Evolutionary conservation across 2,113 vertebrate genomes (phyloP).

Genomic region (Daubentonia madagascariensis): DNA sequence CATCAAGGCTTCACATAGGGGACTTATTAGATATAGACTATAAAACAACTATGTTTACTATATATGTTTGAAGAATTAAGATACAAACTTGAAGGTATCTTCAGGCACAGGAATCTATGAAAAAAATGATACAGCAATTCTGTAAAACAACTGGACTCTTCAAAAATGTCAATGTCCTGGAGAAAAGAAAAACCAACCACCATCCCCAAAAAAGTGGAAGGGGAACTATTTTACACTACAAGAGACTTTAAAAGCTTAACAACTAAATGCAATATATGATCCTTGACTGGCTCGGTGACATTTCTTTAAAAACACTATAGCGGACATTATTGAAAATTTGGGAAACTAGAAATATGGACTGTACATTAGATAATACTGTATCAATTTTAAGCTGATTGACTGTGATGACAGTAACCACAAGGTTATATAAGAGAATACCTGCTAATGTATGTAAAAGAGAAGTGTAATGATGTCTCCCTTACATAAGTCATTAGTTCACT

Average conservation of each 20-base stretch:
- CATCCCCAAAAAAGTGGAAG: background rate
- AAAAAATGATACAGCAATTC: conserved; percentile 5
- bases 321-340: background rate
- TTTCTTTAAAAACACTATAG: background rate
- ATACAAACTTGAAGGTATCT: background rate
- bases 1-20: background rate
- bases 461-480: background rate
- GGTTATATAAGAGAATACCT: background rate
- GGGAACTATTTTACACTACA: background rate
- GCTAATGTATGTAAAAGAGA: background rate
- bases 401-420: background rate
- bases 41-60: background rate
- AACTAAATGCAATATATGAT: background rate
- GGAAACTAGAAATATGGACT: background rate
- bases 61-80: background rate
- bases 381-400: background rate
- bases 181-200: background rate
- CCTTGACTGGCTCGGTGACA: background rate
- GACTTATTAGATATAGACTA: background rate
- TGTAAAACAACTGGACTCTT: background rate
- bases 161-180: background rate
- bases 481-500: background rate
- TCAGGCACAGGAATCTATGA: background rate
- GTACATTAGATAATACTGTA: background rate
- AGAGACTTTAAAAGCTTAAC: background rate